Evolutionary conservation across 2,797 vertebrate genomes (phyloP).

Genomic region (Melanogrammus aeglefinus): DNA sequence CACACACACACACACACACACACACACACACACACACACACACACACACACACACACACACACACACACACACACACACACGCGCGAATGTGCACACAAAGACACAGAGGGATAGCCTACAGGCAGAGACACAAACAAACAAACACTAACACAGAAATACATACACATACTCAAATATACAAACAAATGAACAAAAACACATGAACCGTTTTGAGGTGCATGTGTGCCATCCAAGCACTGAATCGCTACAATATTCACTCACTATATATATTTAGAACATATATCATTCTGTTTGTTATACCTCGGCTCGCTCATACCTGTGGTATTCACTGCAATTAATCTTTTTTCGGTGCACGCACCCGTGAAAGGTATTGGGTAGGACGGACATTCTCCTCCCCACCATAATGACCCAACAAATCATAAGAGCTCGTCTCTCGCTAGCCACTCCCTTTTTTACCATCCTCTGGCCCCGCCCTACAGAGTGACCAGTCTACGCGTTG

Average conservation of each 20-base stretch:
- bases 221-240: background rate
- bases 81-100: too few species aligned
- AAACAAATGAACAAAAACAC: background rate
- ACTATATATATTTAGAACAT: too few species aligned
- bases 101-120: too few species aligned
- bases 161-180: background rate
- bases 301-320: background rate
- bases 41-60: conserved; percentile 3
- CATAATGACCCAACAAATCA: conserved; percentile 4
- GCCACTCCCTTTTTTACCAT: conserved; percentile 43
- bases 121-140: too few species aligned
- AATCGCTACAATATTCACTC: too few species aligned
- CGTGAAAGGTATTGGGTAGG: background rate
- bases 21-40: background rate
- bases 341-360: background rate
- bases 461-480: conserved; percentile 37
- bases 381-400: conserved; percentile 12
- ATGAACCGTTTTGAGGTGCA: background rate
- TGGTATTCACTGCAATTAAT: background rate
- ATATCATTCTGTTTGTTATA: too few species aligned
- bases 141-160: too few species aligned
- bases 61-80: background rate
- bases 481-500: conserved; percentile 26
- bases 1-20: background rate
- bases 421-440: background rate